Base-by-base conservation (phyloP, 2,113 vertebrate genomes). In the Meriones unguiculatus region DNA sequence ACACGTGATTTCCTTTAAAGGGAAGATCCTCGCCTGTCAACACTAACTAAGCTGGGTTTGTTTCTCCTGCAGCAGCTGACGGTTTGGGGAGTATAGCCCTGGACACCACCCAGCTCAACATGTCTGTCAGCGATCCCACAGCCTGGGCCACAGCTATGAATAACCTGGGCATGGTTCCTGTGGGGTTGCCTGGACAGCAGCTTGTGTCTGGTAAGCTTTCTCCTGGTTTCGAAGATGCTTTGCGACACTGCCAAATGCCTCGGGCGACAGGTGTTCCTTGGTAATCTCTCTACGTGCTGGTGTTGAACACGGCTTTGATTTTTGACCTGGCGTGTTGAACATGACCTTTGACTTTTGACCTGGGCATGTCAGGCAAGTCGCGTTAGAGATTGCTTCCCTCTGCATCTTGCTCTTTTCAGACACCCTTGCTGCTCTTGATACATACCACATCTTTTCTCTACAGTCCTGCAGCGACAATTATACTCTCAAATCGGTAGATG, bases 71-170 rank as follows among this genome's bases (percentile, higher is more conserved):
- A 99, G 99, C 99, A 97, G 99, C 99, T 73, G 99, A 99, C 94
- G 99, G 99, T 97, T 98, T 99, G 98, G 99, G 99, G 97, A 98
- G 98, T 96, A 98, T 99, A 98, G 98, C 99, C 65, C 98, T 99
- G 72, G 99, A 99, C 93, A 99, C 99, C 41, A 99, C 98, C 80
- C 99, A 99, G 97, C 98, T 99, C 95, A 99, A 98, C 89, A 98
- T 99, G 98, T 99, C 99, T 1, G 98, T 99, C 76, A 97, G 99
- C 9, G 99, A 99, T 97, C 99, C 99, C 0, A 98, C 99, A 0
- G 99, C 99, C 96, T 99, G 99, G 99, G 99, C 99, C 89, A 99
- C 99, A 0, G 99, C 99, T 97, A 99, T 99, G 99, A 99, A 99
- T 98, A 99, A 99, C 98, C 96, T 99, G 95, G 99, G 99, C 95